Percentiles rank a stretch among this genome's conserved stretches.
phyloP scores from a whole-genome alignment of 2,888 invertebrate species.

The Limnephilus marmoratus region DNA sequence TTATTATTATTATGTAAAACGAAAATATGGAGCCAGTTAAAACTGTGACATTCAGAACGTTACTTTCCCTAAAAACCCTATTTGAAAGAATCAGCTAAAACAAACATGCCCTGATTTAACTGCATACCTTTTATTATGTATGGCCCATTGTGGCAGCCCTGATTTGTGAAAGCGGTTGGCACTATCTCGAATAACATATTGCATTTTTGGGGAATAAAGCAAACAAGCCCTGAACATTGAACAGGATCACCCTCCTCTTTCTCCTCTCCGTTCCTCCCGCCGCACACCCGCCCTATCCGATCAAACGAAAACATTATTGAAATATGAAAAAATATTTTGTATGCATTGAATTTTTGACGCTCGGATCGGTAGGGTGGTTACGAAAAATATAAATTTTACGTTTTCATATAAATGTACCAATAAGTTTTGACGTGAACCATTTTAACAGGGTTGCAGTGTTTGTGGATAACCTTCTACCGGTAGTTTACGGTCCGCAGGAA shows the following conservation, averaged over 20 bases:
- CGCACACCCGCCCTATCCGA: constrained; percentile 31
- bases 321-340: constrained; percentile 63
- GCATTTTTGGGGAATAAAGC: constrained; percentile 47
- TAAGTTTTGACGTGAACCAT: not conserved
- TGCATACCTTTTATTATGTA: not conserved
- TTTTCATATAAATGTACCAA: not conserved
- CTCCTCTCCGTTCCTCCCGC: constrained; percentile 10
- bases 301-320: constrained; percentile 64
- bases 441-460: not conserved
- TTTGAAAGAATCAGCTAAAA: not conserved
- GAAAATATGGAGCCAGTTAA: too few species aligned
- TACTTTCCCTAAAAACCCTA: not conserved
- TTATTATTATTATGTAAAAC: not conserved
- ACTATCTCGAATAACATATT: constrained; percentile 47
- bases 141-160: constrained; percentile 20
- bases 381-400: not conserved
- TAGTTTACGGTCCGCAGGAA: not conserved
- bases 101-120: not conserved
- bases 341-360: constrained; percentile 61
- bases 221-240: constrained; percentile 52
- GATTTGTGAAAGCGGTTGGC: constrained; percentile 23
- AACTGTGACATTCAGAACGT: not conserved
- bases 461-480: not conserved
- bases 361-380: not conserved
- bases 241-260: constrained; percentile 17